phyloP scores from a whole-genome alignment of 37 sponge, comb jelly and placozoan genomes.

The Axinella damicornis region DNA sequence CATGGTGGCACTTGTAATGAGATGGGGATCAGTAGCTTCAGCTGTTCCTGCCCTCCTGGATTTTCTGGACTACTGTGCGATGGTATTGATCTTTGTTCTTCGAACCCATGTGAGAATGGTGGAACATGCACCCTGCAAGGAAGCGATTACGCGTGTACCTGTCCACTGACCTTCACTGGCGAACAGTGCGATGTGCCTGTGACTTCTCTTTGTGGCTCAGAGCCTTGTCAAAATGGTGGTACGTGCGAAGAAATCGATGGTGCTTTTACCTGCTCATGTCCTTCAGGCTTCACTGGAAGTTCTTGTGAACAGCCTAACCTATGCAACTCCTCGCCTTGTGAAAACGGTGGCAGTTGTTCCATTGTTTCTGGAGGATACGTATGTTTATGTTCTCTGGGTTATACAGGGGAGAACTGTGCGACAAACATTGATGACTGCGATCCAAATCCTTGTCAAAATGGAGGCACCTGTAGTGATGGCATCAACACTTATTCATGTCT shows the following conservation, averaged over 20 bases:
- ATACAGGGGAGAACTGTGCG: slow-evolving; percentile 50
- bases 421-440: slow-evolving; percentile 49
- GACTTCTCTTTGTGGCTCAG: slow-evolving; percentile 42
- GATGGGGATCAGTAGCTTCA: slow-evolving; percentile 8
- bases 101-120: slow-evolving; percentile 58
- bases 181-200: slow-evolving; percentile 27
- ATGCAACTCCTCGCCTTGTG: slow-evolving; percentile 31
- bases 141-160: slow-evolving; percentile 44
- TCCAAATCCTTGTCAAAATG: slow-evolving; percentile 50
- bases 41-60: slow-evolving; percentile 7
- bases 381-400: slow-evolving; percentile 57
- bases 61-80: no score
- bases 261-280: slow-evolving; percentile 50
- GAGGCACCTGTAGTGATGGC: slow-evolving; percentile 56
- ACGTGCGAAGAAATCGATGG: slow-evolving; percentile 53
- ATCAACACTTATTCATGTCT: slow-evolving; percentile 46
- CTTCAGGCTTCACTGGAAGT: slow-evolving; percentile 57
- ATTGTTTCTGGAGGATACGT: slow-evolving; percentile 17
- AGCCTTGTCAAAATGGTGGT: slow-evolving; percentile 64
- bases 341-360: slow-evolving; percentile 34
- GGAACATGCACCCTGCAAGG: slow-evolving; percentile 57
- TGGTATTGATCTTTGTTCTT: slow-evolving; percentile 9
- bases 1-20: slow-evolving; percentile 71
- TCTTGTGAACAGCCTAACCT: slow-evolving; percentile 43
- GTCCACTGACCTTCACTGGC: slow-evolving; percentile 64